Percentiles rank a stretch among this genome's conserved stretches.
Evolutionary conservation across 2,113 vertebrate species (phyloP).

Genomic region (Oreocharis arfaki): DNA sequence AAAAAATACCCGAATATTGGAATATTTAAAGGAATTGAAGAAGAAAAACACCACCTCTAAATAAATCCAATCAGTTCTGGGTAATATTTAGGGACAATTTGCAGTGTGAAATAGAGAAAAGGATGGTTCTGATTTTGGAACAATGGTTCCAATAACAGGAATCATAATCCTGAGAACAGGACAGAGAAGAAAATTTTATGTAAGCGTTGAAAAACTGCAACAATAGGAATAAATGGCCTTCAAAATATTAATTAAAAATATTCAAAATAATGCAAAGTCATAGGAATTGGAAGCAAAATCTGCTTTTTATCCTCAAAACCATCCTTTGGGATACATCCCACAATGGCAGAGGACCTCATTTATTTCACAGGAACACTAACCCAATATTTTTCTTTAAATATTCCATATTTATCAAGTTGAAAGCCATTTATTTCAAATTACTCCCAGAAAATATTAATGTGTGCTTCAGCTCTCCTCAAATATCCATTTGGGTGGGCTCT

Average conservation of each 20-base stretch:
- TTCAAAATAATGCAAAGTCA: background rate
- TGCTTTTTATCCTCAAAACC: background rate
- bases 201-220: background rate
- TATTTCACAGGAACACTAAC: background rate
- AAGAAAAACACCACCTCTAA: background rate
- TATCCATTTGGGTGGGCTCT: background rate
- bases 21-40: background rate
- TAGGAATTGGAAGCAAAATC: background rate
- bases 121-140: background rate
- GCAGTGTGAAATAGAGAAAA: background rate
- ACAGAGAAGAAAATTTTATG: background rate
- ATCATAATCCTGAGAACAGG: background rate
- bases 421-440: background rate
- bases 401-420: background rate
- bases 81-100: background rate
- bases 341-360: background rate
- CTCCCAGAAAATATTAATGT: background rate
- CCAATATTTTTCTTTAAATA: background rate
- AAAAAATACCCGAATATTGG: background rate
- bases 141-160: background rate
- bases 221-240: background rate
- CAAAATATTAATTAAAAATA: background rate
- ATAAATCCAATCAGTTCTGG: background rate
- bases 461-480: background rate
- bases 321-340: background rate